Evolutionary conservation across 2,888 invertebrate species (phyloP), one percentile per base, ranked within the genome.

Genomic region (Cephalotes varians): DNA sequence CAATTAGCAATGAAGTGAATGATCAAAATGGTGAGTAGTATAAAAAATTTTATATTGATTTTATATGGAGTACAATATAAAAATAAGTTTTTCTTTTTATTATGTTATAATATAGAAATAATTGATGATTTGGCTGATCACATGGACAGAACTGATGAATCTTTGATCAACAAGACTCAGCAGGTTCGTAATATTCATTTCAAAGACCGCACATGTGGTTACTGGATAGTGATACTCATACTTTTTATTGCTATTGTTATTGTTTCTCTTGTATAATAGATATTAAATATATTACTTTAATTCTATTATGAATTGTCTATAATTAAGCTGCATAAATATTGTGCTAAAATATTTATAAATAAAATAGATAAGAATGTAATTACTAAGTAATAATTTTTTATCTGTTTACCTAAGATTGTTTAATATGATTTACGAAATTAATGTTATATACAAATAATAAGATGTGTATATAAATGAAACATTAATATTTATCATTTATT

Each of bases 1-100:
- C 96, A 67, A 97, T 98, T 88, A 96, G 96, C 15, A 95, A 95
- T 91, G 98, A 98, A 95, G 97, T 98, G 0, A 97, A 97, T 91
- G 94, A 96, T 87, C 98, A 98, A 91, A 97, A 97, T 95, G 97
- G 97, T 97, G 94, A 84, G 58, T 37, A 28, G 7, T 56, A 21
- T 34, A 40, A 21, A 49, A 37, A 10, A 34, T 40, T 25, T 69
- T 34, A 31, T 1, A 25, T 31, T n/a, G n/a, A n/a, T n/a, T n/a
- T 0, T n/a, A 51, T 5, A 54, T 40, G 1, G 12, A 9, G 15
- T 3, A n/a, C n/a, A 21, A 7, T 10, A 15, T 76, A 1, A 31
- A 69, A 44, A 25, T 21, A 56, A 67, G 9, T 5, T 15, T 37
- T 15, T 28, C 7, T 18, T 60, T n/a, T 40, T n/a, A 18, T 28